Percentiles rank a stretch among this genome's conserved stretches.
These are phyloP conservation scores for Lagodon rhomboides DNA, from an alignment of 2,797 vertebrate species.

Conservation along the genomic window DNA sequence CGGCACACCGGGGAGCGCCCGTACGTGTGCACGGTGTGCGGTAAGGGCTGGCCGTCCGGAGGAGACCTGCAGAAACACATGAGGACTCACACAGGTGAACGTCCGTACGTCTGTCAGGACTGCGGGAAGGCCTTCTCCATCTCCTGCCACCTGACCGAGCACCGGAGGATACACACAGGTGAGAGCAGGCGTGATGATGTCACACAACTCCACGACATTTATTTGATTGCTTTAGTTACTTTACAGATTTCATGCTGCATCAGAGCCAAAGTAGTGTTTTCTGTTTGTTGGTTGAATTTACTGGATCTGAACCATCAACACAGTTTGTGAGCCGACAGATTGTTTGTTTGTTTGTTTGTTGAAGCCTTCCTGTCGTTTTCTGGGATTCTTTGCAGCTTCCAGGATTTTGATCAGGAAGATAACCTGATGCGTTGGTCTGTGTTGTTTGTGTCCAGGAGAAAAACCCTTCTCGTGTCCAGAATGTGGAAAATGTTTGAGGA, in stretches of 20 bases:
- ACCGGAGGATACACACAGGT: constrained; percentile 83
- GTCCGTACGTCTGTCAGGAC: constrained; percentile 79
- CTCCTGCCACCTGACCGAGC: constrained; percentile 83
- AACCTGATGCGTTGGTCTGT: too few species aligned
- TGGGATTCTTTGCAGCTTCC: too few species aligned
- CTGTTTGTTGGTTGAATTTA: too few species aligned
- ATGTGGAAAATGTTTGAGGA: constrained; percentile 81
- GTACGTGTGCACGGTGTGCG: constrained; percentile 81
- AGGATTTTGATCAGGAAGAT: too few species aligned
- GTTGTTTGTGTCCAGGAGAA: constrained; percentile 68
- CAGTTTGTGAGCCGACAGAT: too few species aligned
- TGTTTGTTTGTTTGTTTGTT: too few species aligned
- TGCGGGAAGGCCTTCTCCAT: constrained; percentile 83
- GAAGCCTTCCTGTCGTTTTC: too few species aligned
- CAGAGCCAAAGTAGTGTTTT: too few species aligned
- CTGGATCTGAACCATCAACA: too few species aligned
- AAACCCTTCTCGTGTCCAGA: constrained; percentile 81
- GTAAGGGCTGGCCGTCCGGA: constrained; percentile 81
- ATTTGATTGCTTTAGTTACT: too few species aligned
- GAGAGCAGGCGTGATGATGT: constrained; percentile 1
- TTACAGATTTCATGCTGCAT: too few species aligned
- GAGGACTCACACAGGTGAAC: constrained; percentile 81
- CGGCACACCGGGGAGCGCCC: constrained; percentile 85
- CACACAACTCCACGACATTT: too few species aligned
- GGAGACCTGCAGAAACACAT: constrained; percentile 85